Evolutionary conservation across 2,797 vertebrate genomes (phyloP).

Genomic region (Parotocinclus haroldoi): DNA sequence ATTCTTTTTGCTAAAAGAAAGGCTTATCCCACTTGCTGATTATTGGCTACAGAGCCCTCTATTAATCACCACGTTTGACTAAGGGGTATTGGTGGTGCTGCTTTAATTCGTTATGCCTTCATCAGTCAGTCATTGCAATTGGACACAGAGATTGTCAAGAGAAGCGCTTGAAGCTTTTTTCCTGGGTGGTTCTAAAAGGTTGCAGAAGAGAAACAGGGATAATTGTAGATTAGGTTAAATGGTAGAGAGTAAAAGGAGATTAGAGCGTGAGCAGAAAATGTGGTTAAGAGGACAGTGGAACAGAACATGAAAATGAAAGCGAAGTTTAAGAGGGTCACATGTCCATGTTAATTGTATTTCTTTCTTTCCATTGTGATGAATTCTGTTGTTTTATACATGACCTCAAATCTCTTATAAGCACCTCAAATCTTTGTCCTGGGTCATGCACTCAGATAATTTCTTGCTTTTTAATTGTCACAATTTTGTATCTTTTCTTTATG

Average conservation of each 20-base stretch:
- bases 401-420: slow-evolving; percentile 53
- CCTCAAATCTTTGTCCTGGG: slow-evolving; percentile 33
- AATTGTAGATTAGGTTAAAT: background rate
- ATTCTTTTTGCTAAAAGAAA: slow-evolving; percentile 11
- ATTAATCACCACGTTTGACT: slow-evolving; percentile 53
- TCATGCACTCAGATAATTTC: slow-evolving; percentile 7
- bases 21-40: slow-evolving; percentile 44
- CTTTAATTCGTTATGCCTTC: slow-evolving; percentile 56
- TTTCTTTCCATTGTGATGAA: slow-evolving; percentile 65
- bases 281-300: too few species aligned
- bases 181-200: slow-evolving; percentile 6
- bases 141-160: slow-evolving; percentile 46
- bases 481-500: too few species aligned
- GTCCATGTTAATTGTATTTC: slow-evolving; percentile 15
- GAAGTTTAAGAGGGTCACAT: background rate
- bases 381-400: slow-evolving; percentile 62
- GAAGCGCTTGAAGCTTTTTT: slow-evolving; percentile 6
- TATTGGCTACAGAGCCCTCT: slow-evolving; percentile 49
- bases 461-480: slow-evolving; percentile 10
- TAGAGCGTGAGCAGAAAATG: background rate
- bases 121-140: slow-evolving; percentile 62
- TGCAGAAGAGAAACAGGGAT: background rate
- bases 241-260: slow-evolving; percentile 6
- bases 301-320: background rate
- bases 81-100: slow-evolving; percentile 46